Evolutionary conservation across 2,888 invertebrate genomes (phyloP).

Genomic region (Gymnosoma rotundatum): DNA sequence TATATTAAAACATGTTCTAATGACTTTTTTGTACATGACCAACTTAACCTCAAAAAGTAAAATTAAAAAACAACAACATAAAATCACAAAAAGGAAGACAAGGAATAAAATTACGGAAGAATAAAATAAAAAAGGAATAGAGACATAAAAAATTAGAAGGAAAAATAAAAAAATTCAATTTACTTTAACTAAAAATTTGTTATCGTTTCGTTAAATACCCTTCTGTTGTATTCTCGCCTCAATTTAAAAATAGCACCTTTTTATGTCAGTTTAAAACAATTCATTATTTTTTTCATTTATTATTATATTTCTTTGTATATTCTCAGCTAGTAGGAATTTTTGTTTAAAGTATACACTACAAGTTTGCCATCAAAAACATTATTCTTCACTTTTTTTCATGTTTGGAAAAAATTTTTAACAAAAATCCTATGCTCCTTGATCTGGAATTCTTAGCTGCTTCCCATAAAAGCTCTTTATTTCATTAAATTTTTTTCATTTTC

Average conservation of each 20-base stretch:
- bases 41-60: conserved; percentile 68
- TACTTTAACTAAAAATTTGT: neutral
- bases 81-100: conserved; percentile 40
- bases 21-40: conserved; percentile 52
- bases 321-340: conserved; percentile 5
- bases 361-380: conserved; percentile 56
- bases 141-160: neutral
- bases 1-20: conserved; percentile 61
- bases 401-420: conserved; percentile 4
- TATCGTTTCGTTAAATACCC: neutral
- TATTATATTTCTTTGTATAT: neutral
- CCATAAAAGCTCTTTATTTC: neutral
- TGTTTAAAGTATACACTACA: conserved; percentile 29
- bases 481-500: neutral
- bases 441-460: neutral
- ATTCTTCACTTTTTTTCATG: conserved; percentile 27
- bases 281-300: neutral
- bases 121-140: conserved; percentile 12
- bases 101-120: conserved; percentile 48
- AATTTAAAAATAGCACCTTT: conserved; percentile 77
- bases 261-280: conserved; percentile 69
- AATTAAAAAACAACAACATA: conserved; percentile 27
- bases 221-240: neutral
- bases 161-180: neutral
- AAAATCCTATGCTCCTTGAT: neutral